Percentiles rank a stretch among this genome's conserved stretches.
phyloP scores from a whole-genome alignment of 1,140 invertebrate genomes.

The Bicyclus anynana region DNA sequence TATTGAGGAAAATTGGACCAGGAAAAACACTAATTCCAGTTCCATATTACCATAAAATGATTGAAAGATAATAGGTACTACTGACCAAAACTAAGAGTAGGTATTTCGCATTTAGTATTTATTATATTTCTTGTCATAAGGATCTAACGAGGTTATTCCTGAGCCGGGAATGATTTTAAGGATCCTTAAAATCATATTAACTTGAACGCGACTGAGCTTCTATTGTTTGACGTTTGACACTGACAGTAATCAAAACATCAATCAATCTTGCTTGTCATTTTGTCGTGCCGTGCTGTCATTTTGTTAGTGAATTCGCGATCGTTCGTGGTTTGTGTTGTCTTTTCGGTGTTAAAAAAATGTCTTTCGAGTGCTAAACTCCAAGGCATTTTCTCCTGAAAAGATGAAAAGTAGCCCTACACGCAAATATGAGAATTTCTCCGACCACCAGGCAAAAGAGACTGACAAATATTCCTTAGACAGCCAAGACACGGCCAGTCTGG shows the following conservation, averaged over 20 bases:
- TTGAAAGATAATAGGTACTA: too few relatives aligned
- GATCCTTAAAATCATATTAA: too few relatives aligned
- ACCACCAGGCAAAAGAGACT: slow-evolving; percentile 65
- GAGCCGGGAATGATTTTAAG: too few relatives aligned
- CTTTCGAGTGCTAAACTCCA: slow-evolving; percentile 52
- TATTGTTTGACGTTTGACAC: background rate
- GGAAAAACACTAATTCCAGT: too few relatives aligned
- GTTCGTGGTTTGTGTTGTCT: slow-evolving; percentile 48
- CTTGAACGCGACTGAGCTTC: background rate
- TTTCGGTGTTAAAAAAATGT: slow-evolving; percentile 55
- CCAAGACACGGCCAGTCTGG: slow-evolving; percentile 75
- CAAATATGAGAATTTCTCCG: slow-evolving; percentile 75
- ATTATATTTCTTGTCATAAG: too few relatives aligned
- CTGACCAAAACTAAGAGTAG: too few relatives aligned
- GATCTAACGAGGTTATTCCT: too few relatives aligned
- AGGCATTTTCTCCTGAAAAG: slow-evolving; percentile 56
- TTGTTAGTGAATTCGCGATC: slow-evolving; percentile 46
- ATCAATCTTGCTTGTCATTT: slow-evolving; percentile 9
- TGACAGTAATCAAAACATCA: background rate
- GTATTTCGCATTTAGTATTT: too few relatives aligned
- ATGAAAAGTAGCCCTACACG: slow-evolving; percentile 75
- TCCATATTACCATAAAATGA: too few relatives aligned
- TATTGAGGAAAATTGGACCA: too few relatives aligned
- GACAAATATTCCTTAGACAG: slow-evolving; percentile 74
- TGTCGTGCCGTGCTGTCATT: slow-evolving; percentile 7